These are phyloP conservation scores for Tapirus indicus DNA, from an alignment of 2,797 vertebrate species.

Conservation along the genomic window DNA sequence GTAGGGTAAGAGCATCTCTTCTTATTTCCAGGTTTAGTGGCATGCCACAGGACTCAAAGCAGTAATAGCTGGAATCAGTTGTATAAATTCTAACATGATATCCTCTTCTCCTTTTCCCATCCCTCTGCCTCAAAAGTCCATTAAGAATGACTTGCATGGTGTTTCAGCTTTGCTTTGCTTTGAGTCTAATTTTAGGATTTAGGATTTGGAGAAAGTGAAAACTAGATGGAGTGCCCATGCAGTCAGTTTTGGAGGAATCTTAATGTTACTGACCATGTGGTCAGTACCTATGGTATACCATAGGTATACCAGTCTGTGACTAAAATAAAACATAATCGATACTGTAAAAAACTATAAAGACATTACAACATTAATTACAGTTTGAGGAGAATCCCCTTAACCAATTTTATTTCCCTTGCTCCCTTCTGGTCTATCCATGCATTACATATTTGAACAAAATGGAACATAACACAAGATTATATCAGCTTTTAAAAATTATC, in stretches of 20 bases:
- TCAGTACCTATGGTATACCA: too few species aligned
- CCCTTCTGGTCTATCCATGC: not conserved
- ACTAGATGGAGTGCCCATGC: not conserved
- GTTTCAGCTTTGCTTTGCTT: constrained; percentile 34
- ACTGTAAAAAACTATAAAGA: not conserved
- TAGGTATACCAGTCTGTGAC: not conserved
- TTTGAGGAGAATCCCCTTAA: not conserved
- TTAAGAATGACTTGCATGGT: not conserved
- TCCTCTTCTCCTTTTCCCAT: not conserved
- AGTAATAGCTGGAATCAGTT: not conserved
- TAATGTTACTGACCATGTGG: not conserved
- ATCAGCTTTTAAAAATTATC: not conserved
- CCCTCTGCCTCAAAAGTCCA: not conserved
- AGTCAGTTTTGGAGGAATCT: not conserved
- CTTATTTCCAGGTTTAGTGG: not conserved
- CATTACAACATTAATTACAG: not conserved
- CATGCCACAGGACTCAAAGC: not conserved
- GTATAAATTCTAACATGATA: not conserved
- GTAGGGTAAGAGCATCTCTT: not conserved
- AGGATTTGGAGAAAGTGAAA: not conserved
- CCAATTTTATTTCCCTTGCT: not conserved
- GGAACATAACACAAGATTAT: not conserved
- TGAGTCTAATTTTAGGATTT: constrained; percentile 31
- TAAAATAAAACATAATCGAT: not conserved
- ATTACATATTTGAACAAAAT: not conserved